These are phyloP conservation scores for Coelinius sp. DNA, from an alignment of 2,888 invertebrate genomes.

Conservation along the genomic window DNA sequence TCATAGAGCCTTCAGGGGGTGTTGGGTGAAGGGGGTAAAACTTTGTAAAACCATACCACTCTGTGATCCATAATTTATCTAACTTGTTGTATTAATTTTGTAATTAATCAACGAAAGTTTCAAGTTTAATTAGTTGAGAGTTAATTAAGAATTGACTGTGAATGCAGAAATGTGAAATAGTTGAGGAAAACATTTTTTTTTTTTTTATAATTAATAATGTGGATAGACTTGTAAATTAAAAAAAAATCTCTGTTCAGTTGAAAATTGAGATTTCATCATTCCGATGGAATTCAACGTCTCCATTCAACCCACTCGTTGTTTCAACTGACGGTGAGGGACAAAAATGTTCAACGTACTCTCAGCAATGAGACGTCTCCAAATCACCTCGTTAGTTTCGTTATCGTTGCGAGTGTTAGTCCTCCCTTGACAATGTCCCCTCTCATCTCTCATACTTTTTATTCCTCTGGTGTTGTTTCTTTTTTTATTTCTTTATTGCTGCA, in stretches of 20 bases:
- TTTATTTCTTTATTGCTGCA: constrained; percentile 2
- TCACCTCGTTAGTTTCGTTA: constrained; percentile 52
- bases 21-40: background rate
- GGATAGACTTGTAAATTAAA: background rate
- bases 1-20: background rate
- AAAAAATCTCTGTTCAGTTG: constrained; percentile 12
- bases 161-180: background rate
- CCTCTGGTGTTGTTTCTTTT: background rate
- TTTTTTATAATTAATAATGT: too few species aligned
- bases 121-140: constrained; percentile 1
- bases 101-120: background rate
- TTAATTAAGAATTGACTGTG: background rate
- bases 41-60: background rate
- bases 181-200: background rate
- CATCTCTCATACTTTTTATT: background rate
- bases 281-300: constrained; percentile 26
- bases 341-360: constrained; percentile 44
- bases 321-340: background rate
- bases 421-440: constrained; percentile 44
- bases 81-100: constrained; percentile 1
- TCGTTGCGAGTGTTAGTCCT: constrained; percentile 43
- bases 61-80: background rate
- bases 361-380: constrained; percentile 47
- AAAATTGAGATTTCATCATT: constrained; percentile 28
- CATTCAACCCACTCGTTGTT: constrained; percentile 29